Evolutionary conservation across 2,888 invertebrate genomes (phyloP), one percentile per base, ranked within the genome.

Genomic region (Diabrotica balteata): DNA sequence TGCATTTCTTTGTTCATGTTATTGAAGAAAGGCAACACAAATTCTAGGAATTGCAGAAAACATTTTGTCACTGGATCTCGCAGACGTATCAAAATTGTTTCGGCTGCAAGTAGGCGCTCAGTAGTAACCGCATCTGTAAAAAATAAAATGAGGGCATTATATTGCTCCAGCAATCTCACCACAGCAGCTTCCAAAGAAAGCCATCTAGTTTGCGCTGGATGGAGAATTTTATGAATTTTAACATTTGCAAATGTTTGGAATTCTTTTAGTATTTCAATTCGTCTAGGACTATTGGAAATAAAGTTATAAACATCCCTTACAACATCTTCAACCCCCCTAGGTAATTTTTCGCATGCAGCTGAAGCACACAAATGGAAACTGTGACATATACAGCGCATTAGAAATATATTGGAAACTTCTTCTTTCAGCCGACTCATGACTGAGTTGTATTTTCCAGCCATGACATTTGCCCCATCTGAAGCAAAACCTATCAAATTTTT

Each of bases 381-480:
- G 22, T 69, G 69, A 42, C 69, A 69, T 45, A 69, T 45, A 45
- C 69, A 69, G 9, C 68, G 58, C 7, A 68, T 57, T 42, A 58
- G 45, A 62, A 58, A 68, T 46, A 68, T 57, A 52, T 66, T 58
- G 7, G 68, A 61, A n/a, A 68, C 43, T 10, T 49, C 32, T 43
- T 59, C 11, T 61, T 55, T 68, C 58, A 68, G 51, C 45, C 60
- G 60, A 44, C 65, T 65, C 58, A 57, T 60, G 2, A 68, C 57
- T 8, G 65, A 61, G 22, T 42, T 42, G 42, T 46, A 7, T 10
- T 61, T 49, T 11, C 66, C 66, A 55, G 52, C 50, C 68, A 68
- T 68, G 4, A 62, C 68, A 10, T 61, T 9, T 32, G 65, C 68
- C 52, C 65, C 65, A 61, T 68, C 68, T 43, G 68, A 65, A n/a